A percentile compares a stretch with the other conserved stretches of the same genome.
phyloP scores from a whole-genome alignment of 1,140 invertebrate species.

The Scylla paramamosain region DNA sequence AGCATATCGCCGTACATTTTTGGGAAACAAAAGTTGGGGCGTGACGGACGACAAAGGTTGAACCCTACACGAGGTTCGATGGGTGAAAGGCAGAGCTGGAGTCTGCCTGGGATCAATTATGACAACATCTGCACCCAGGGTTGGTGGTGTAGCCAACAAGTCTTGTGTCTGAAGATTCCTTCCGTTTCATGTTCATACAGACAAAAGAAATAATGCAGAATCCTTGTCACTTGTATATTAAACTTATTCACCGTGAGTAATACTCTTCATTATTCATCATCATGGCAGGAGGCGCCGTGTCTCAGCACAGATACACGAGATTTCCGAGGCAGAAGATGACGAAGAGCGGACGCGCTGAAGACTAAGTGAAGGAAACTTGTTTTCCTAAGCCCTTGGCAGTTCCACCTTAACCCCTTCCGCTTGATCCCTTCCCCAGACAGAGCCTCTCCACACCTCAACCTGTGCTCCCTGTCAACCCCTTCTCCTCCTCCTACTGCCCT shows the following conservation, averaged over 20 bases:
- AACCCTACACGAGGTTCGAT: background rate
- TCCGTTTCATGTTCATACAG: background rate
- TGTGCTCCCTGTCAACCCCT: background rate
- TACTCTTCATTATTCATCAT: background rate
- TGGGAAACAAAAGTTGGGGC: background rate
- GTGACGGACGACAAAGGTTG: background rate
- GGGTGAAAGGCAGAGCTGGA: background rate
- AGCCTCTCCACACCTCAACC: background rate
- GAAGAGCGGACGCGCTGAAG: background rate
- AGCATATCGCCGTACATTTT: too few species aligned
- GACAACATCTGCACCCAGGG: background rate
- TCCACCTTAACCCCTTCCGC: background rate
- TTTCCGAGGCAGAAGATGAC: background rate
- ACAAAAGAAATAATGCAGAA: background rate
- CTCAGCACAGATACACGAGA: background rate
- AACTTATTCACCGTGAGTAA: background rate
- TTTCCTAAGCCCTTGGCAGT: background rate
- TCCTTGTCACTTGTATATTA: background rate
- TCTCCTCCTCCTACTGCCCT: background rate
- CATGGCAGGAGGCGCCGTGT: background rate
- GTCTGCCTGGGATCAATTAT: background rate
- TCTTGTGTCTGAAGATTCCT: background rate
- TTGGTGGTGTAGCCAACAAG: background rate
- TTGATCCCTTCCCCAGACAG: background rate
- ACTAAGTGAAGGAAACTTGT: slow-evolving; percentile 4